Base-by-base conservation (phyloP, 1,140 invertebrate species). In the Lordiphosa collinella region DNA sequence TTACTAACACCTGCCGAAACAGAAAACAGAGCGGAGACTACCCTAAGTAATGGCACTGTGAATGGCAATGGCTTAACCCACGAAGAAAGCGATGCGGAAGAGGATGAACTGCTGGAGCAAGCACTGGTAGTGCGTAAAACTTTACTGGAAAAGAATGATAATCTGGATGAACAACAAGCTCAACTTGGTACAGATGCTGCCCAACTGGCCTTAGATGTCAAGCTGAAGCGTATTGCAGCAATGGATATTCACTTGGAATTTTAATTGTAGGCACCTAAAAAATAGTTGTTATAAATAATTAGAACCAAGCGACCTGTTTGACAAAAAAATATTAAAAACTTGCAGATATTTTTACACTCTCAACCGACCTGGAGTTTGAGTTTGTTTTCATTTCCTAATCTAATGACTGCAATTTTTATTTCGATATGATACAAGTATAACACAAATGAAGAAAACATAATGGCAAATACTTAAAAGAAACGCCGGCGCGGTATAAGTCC, bases 401-500 rank as follows among this genome's bases (percentile, higher is more conserved):
- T 84, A 82, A 61, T 82, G 76, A 82, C 76, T 80, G 63, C 43
- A 58, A 53, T 47, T 76, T 76, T 72, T 58, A 47, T 68, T 64
- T 36, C 56, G 18, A 57, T 31, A 54, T 36, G 47, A 65, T 51
- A 50, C 56, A 29, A 29, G 25, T 29, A 60, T 6, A 56, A 51
- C 16, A 64, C 34, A 74, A 34, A 37, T 37, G 41, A 29, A 29
- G 25, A 29, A 29, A 29, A 29, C 25, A 29, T 29, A 8, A 29
- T 29, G 25, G 48, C n/a, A 41, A 61, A 18, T 36, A 32, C 7
- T 60, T 78, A 84, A 9, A 84, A 61, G 25, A 58, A 78, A 58
- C 57, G 88, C 65, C 57, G 85, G 48, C 91, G 84, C 7, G 89
- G 88, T 31, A 92, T 86, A 6, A 93, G 89, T 9, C 92, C 92